Evolutionary conservation across 2,888 invertebrate genomes (phyloP).

Genomic region (Idaea straminata): DNA sequence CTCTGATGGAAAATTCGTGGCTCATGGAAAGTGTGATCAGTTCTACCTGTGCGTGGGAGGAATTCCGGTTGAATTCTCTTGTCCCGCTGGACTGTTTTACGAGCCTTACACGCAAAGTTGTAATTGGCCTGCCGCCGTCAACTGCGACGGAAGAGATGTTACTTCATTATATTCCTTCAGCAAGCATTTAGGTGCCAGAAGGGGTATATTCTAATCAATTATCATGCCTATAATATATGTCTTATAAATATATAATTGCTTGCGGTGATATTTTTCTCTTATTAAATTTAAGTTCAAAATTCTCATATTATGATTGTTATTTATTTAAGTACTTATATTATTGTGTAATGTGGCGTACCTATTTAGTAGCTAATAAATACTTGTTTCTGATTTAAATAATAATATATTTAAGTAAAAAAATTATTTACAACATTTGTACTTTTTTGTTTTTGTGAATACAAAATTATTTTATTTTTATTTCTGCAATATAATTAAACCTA

Average conservation of each 20-base stretch:
- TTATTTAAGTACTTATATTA: neutral
- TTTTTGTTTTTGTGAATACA: neutral
- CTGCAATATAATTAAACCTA: neutral
- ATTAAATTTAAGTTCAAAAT: neutral
- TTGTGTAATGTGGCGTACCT: neutral
- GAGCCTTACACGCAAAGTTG: constrained; percentile 25
- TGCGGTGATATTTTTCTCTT: neutral
- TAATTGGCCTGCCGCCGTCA: constrained; percentile 30
- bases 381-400: neutral
- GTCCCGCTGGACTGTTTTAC: constrained; percentile 25
- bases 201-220: neutral
- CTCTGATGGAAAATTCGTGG: constrained; percentile 28
- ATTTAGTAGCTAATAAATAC: neutral
- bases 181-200: neutral
- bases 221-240: neutral
- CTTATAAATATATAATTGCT: neutral
- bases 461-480: neutral
- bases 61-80: constrained; percentile 22
- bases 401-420: neutral
- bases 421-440: too few species aligned
- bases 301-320: neutral
- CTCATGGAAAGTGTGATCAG: constrained; percentile 31
- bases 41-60: constrained; percentile 32
- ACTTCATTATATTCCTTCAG: neutral
- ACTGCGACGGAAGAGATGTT: constrained; percentile 19